Evolutionary conservation across 2,888 invertebrate species (phyloP).

Genomic region (Prionchulus punctatus): DNA sequence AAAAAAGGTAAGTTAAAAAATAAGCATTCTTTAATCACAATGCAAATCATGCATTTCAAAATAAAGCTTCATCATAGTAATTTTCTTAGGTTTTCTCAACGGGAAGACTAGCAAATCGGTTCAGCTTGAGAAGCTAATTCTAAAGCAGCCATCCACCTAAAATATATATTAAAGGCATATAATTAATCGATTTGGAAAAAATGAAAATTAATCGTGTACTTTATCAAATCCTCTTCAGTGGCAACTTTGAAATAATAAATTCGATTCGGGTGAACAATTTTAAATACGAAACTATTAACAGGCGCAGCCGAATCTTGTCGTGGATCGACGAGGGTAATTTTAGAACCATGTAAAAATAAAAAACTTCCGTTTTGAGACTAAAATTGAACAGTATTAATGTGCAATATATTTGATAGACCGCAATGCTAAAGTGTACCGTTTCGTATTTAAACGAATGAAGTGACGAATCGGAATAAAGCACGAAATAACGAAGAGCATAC

Average conservation of each 20-base stretch:
- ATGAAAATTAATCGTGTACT: not conserved
- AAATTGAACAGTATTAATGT: constrained; percentile 27
- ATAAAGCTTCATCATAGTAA: not conserved
- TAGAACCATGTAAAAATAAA: constrained; percentile 45
- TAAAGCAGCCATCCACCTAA: not conserved
- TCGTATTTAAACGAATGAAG: constrained; percentile 39
- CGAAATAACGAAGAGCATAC: constrained; percentile 44
- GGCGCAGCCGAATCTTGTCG: not conserved
- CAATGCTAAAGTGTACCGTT: constrained; percentile 29
- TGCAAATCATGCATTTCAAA: not conserved
- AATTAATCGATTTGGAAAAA: not conserved
- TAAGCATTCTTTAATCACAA: too few relatives aligned
- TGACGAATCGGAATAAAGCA: constrained; percentile 44
- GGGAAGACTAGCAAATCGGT: not conserved
- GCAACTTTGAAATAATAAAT: not conserved
- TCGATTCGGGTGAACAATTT: not conserved
- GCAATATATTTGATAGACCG: too few relatives aligned
- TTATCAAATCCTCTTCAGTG: not conserved
- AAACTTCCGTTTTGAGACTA: constrained; percentile 40
- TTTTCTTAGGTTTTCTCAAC: not conserved
- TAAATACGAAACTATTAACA: not conserved
- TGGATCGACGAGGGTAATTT: constrained; percentile 34
- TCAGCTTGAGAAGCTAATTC: not conserved
- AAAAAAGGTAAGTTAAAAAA: too few relatives aligned
- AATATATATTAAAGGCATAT: not conserved